Conservation (phyloP, 2,888 invertebrate species). For the Melinaea marsaeus region DNA sequence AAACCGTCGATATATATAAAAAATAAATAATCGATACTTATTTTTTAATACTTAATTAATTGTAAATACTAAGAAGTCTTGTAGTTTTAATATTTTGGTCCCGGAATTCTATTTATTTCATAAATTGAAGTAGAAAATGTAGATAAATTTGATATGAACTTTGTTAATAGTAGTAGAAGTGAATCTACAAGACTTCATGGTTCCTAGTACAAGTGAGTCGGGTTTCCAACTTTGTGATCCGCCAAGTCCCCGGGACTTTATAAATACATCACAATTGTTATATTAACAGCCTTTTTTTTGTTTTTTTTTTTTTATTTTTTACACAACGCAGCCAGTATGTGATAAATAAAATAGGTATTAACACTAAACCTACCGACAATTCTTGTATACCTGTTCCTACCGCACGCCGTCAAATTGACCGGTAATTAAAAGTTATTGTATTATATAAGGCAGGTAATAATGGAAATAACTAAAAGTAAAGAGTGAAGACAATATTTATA, state of each 20-base stretch:
- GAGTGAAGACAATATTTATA: too few species aligned
- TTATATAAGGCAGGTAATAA: too few species aligned
- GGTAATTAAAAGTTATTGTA: too few species aligned
- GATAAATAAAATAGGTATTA: neutral
- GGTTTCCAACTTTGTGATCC: constrained; percentile 47
- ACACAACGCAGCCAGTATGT: constrained; percentile 6
- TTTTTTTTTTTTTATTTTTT: constrained; percentile 44
- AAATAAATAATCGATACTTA: constrained; percentile 65
- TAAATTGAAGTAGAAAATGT: constrained; percentile 6
- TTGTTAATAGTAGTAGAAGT: neutral
- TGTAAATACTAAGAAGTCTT: constrained; percentile 42
- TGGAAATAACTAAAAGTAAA: too few species aligned
- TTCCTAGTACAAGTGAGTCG: constrained; percentile 64
- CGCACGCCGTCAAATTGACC: too few species aligned
- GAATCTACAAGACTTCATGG: constrained; percentile 37
- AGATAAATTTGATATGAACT: neutral
- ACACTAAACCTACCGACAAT: too few species aligned
- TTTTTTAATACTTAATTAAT: constrained; percentile 44
- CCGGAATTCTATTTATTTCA: constrained; percentile 34
- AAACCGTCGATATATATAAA: constrained; percentile 52
- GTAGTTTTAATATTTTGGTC: constrained; percentile 46
- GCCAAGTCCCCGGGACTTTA: constrained; percentile 56
- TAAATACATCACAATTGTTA: constrained; percentile 65
- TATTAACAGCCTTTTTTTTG: constrained; percentile 67
- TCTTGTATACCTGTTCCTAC: too few species aligned